Conservation (phyloP, 1,140 invertebrate genomes). For the Whitmania pigra region DNA sequence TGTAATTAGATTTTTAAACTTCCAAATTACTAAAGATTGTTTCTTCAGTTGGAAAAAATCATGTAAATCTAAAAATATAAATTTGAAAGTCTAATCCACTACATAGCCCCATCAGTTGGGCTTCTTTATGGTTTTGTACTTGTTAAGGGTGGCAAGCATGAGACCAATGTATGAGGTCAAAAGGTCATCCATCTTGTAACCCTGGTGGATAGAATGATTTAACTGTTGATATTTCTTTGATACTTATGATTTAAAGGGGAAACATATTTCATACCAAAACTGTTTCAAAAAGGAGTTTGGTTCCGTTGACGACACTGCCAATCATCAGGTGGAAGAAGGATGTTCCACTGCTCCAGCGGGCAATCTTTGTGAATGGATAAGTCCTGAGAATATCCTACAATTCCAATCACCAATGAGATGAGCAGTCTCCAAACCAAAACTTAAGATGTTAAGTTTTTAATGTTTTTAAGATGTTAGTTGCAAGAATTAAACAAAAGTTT, state of each 20-base stretch:
- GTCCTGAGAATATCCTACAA: conserved; percentile 85
- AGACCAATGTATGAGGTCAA: conserved; percentile 95
- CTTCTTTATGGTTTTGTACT: conserved; percentile 14
- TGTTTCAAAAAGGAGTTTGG: conserved; percentile 94
- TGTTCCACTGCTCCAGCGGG: conserved; percentile 96
- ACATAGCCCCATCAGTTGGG: background rate
- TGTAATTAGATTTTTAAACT: background rate
- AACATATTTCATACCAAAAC: conserved; percentile 49
- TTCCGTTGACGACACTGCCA: conserved; percentile 46
- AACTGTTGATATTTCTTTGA: background rate
- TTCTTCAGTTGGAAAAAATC: background rate
- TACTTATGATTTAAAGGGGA: background rate
- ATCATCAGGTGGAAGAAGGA: conserved; percentile 99
- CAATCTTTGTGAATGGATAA: conserved; percentile 94
- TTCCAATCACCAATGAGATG: background rate
- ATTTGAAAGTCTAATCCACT: background rate
- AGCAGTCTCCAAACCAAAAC: too few species aligned
- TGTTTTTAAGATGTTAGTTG: background rate
- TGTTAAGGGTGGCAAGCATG: conserved; percentile 49
- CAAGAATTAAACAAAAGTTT: background rate
- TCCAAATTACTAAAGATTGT: background rate
- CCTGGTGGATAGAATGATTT: conserved; percentile 37
- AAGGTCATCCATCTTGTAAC: conserved; percentile 99
- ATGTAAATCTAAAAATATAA: background rate
- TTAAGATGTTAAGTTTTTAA: too few species aligned